Conservation (phyloP, 2,888 invertebrate genomes). For the Drosophila macrospina region DNA sequence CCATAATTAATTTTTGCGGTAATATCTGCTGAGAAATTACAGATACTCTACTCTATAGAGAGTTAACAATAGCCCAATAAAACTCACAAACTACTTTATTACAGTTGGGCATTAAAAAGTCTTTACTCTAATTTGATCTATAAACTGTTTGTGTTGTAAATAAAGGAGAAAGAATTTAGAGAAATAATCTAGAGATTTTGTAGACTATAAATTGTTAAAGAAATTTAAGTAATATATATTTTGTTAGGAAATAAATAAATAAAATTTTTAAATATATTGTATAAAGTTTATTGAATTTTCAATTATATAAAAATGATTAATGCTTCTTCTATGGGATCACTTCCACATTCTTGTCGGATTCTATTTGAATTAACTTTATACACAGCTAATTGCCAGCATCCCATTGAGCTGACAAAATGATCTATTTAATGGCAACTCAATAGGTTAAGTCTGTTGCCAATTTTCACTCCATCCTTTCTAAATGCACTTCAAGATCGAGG, state of each 20-base stretch:
- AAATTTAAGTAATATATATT: no score
- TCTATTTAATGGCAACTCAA: slow-evolving; percentile 9
- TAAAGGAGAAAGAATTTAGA: no score
- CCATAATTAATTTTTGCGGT: slow-evolving; percentile 36
- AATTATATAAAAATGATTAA: no score
- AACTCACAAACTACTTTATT: slow-evolving; percentile 7
- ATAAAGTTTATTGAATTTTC: no score
- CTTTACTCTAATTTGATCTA: not conserved
- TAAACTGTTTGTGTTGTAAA: not conserved
- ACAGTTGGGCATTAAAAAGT: not conserved
- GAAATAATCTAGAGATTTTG: no score
- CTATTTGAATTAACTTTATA: not conserved
- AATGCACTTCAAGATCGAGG: slow-evolving; percentile 49
- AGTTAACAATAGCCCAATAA: slow-evolving; percentile 3
- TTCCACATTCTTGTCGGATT: not conserved
- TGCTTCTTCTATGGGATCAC: no score
- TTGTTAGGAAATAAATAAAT: no score
- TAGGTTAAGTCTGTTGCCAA: slow-evolving; percentile 14
- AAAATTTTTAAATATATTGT: no score
- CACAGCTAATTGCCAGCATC: not conserved
- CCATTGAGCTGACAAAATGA: slow-evolving; percentile 4
- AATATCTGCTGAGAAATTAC: slow-evolving; percentile 6
- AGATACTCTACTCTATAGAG: not conserved
- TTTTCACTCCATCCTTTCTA: slow-evolving; percentile 45
- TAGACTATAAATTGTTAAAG: no score